Evolutionary conservation across 2,797 vertebrate species (phyloP).

Genomic region (Typhlichthys eigenmanni): DNA sequence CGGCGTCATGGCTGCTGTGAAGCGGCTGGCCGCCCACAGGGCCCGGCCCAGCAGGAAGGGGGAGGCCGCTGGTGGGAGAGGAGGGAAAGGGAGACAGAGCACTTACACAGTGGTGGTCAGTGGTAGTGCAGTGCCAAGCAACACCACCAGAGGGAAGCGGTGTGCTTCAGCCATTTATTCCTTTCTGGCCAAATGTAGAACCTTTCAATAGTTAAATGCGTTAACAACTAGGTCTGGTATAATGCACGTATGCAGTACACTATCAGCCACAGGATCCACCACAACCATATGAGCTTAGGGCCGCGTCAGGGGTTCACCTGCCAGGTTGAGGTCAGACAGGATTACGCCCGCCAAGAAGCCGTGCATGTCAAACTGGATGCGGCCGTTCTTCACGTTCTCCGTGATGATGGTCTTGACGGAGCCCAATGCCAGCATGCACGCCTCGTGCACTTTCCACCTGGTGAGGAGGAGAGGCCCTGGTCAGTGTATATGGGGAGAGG

Average conservation of each 20-base stretch:
- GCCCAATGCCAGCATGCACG: conserved; percentile 95
- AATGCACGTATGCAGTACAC: no score
- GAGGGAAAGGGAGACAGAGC: not conserved
- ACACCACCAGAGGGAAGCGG: no score
- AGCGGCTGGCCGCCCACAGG: conserved; percentile 96
- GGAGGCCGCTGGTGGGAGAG: conserved; percentile 75
- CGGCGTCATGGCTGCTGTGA: conserved; percentile 96
- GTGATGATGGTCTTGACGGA: conserved; percentile 96
- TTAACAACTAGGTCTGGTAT: no score
- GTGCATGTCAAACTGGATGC: conserved; percentile 96
- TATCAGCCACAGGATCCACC: no score
- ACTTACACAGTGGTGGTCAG: not conserved
- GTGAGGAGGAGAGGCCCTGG: conserved; percentile 9
- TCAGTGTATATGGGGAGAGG: no score
- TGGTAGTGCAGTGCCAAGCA: not conserved
- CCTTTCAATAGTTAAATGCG: no score
- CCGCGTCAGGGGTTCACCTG: conserved; percentile 72
- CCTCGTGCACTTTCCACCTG: conserved; percentile 99
- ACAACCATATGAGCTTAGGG: not conserved
- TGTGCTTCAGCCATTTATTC: no score
- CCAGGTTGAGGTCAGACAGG: conserved; percentile 91
- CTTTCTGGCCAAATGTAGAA: no score
- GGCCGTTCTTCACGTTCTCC: conserved; percentile 93
- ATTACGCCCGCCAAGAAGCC: conserved; percentile 94
- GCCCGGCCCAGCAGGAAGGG: conserved; percentile 96